Percentiles rank a stretch among this genome's conserved stretches.
Evolutionary conservation across 2,888 invertebrate genomes (phyloP).

Genomic region (Ectemnius cavifrons): DNA sequence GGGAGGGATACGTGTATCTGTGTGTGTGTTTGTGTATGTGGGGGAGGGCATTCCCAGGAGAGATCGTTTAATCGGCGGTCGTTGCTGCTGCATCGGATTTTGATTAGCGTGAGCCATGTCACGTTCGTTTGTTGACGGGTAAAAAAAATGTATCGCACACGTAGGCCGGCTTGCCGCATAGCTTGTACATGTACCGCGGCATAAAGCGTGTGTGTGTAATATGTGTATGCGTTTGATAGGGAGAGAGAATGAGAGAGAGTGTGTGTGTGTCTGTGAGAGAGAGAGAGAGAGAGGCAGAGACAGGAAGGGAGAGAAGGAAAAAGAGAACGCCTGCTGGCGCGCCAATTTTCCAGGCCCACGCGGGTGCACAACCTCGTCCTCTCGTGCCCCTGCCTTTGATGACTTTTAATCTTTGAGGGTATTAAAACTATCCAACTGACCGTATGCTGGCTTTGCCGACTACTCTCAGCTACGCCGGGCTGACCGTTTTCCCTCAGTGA

Average conservation of each 20-base stretch:
- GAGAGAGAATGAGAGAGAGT: not conserved
- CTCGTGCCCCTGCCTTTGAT: conserved; percentile 27
- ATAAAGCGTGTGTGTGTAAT: conserved; percentile 5
- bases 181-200: conserved; percentile 25
- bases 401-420: conserved; percentile 38
- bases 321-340: conserved; percentile 11
- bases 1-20: no score
- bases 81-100: conserved; percentile 61
- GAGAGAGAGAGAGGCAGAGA: no score
- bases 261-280: no score
- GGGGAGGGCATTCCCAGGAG: conserved; percentile 37
- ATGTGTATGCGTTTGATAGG: not conserved
- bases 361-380: conserved; percentile 11
- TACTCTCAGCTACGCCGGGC: not conserved
- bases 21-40: not conserved
- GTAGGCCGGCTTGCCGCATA: conserved; percentile 26
- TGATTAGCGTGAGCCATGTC: conserved; percentile 56
- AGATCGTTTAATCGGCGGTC: conserved; percentile 56
- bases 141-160: conserved; percentile 47
- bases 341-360: conserved; percentile 31
- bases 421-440: conserved; percentile 28
- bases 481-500: no score
- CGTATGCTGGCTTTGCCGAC: not conserved
- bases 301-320: no score
- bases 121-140: conserved; percentile 56